A percentile compares a stretch with the other conserved stretches of the same genome.
Conservation (phyloP, 92 coral and sea anemone species). For the Virgularia gustaviana region DNA sequence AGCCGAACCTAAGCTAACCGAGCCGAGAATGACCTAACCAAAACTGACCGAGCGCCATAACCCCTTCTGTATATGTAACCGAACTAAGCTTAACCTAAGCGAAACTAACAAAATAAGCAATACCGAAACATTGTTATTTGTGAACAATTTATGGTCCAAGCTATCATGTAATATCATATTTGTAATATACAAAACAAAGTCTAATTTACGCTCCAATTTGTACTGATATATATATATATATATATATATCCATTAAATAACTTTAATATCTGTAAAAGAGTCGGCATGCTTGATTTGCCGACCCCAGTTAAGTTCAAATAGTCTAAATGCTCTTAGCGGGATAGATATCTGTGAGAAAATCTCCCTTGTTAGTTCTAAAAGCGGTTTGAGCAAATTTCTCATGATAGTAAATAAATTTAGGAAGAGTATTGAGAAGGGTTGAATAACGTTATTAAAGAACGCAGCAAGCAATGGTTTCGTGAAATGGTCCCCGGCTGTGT, state of each 20-base stretch:
- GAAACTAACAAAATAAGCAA: too few species aligned
- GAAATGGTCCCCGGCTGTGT: conserved; percentile 71
- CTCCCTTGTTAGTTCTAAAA: conserved; percentile 65
- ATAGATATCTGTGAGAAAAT: conserved; percentile 54
- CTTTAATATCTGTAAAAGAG: conserved; percentile 5
- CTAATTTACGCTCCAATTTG: too few species aligned
- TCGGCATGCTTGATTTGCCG: background rate
- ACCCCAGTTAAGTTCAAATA: conserved; percentile 85
- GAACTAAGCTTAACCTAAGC: too few species aligned
- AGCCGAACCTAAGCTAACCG: too few species aligned
- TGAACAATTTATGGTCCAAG: too few species aligned
- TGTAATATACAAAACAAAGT: too few species aligned
- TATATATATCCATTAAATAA: conserved; percentile 2
- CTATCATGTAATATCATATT: too few species aligned
- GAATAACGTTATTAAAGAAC: conserved; percentile 73
- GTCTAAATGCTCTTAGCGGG: conserved; percentile 70
- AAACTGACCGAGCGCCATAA: too few species aligned
- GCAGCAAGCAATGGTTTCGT: conserved; percentile 68
- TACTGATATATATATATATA: background rate
- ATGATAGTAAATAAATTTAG: conserved; percentile 68
- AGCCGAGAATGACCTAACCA: too few species aligned
- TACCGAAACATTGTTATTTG: too few species aligned
- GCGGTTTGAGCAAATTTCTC: conserved; percentile 67
- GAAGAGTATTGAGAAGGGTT: conserved; percentile 63
- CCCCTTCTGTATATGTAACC: too few species aligned